Evolutionary conservation across 2,113 vertebrate species (phyloP).

Genomic region (Hemiprocne comata): DNA sequence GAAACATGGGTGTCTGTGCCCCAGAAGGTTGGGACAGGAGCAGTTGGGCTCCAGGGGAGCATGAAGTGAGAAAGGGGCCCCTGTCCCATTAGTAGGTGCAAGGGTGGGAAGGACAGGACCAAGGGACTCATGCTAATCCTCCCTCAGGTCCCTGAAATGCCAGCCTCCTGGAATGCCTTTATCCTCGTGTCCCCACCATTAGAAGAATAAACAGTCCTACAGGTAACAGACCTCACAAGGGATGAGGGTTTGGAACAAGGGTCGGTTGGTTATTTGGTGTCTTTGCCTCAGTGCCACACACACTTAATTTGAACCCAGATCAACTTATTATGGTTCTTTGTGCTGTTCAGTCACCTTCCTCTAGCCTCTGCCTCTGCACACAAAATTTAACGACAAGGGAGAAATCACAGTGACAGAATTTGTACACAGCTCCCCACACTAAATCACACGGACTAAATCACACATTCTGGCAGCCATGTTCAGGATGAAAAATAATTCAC

Average conservation of each 20-base stretch:
- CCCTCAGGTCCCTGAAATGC: not conserved
- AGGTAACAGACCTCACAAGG: not conserved
- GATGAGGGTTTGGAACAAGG: not conserved
- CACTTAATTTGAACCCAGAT: not conserved
- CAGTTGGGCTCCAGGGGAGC: not conserved
- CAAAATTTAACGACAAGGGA: not conserved
- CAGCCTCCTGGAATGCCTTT: fast-evolving
- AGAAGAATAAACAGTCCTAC: not conserved
- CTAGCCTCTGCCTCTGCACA: not conserved
- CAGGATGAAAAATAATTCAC: not conserved
- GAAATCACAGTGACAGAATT: constrained; percentile 17
- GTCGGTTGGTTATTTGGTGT: fast-evolving
- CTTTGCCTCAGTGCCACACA: not conserved
- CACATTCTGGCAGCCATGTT: not conserved
- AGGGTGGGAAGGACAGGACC: not conserved
- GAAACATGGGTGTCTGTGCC: not conserved
- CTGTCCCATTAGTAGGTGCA: not conserved
- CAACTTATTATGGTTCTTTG: fast-evolving
- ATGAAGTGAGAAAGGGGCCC: not conserved
- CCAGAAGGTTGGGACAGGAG: too few species aligned
- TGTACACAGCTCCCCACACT: not conserved
- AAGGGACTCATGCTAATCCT: not conserved
- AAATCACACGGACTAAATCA: constrained; percentile 15
- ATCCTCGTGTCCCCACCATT: not conserved
- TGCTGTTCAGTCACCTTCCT: not conserved